Percentiles rank a stretch among this genome's conserved stretches.
These are phyloP conservation scores for Athrips mouffetella DNA, from an alignment of 2,888 invertebrate species.

Conservation along the genomic window DNA sequence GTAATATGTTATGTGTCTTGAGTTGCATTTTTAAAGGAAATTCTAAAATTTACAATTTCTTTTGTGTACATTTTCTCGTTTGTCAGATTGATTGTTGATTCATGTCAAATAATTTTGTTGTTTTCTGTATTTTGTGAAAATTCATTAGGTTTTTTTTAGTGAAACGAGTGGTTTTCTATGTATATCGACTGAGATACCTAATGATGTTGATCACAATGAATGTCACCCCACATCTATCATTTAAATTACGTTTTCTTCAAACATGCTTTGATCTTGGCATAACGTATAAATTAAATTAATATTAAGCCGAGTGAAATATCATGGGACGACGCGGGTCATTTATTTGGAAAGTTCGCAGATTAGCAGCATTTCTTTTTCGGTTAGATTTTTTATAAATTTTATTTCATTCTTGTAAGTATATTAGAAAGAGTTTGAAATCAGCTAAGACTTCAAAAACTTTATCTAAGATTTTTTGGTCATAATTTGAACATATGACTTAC, in stretches of 20 bases:
- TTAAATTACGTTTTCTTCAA: slow-evolving; percentile 14
- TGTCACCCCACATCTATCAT: slow-evolving; percentile 3
- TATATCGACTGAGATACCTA: not conserved
- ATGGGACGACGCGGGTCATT: slow-evolving; percentile 9
- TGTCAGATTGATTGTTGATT: not conserved
- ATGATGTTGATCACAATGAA: slow-evolving; percentile 1
- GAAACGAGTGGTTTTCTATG: not conserved
- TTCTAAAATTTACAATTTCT: not conserved
- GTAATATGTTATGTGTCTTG: not conserved
- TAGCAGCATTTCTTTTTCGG: slow-evolving; percentile 5
- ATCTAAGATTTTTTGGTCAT: too few relatives aligned
- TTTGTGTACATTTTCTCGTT: not conserved
- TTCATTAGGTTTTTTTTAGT: not conserved
- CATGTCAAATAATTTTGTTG: not conserved
- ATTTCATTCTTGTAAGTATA: not conserved
- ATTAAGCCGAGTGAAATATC: slow-evolving; percentile 12
- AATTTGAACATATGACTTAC: too few relatives aligned
- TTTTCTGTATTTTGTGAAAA: not conserved
- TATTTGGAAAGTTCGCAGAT: slow-evolving; percentile 17
- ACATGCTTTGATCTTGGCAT: slow-evolving; percentile 17
- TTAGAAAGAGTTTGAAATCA: too few relatives aligned
- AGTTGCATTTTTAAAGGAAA: slow-evolving; percentile 1
- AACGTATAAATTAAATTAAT: slow-evolving; percentile 11
- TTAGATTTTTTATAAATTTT: not conserved
- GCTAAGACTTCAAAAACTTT: too few relatives aligned